Percentiles rank a stretch among this genome's conserved stretches.
These are phyloP conservation scores for Rhinopithecus roxellana DNA, from an alignment of 2,113 vertebrate species.

Conservation along the genomic window DNA sequence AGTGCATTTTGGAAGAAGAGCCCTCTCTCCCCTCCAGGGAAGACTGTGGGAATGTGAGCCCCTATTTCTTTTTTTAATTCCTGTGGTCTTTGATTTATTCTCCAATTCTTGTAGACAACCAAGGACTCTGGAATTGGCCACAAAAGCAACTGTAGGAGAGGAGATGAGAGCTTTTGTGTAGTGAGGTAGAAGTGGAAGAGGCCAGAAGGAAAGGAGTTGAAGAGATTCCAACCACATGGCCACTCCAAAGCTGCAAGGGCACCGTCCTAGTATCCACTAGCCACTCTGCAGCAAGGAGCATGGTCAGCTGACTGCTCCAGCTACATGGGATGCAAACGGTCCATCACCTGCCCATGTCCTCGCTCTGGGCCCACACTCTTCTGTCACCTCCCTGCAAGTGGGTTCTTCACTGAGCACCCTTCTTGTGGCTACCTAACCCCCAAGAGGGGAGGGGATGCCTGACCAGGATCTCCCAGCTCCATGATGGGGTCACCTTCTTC, in stretches of 20 bases:
- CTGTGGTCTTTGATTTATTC: neutral
- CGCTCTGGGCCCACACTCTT: no score
- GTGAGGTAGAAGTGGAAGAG: neutral
- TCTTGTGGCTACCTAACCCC: no score
- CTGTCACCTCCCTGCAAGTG: neutral
- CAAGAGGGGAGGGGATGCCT: neutral
- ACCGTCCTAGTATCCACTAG: neutral
- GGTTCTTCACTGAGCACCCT: neutral
- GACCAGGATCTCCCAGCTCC: neutral
- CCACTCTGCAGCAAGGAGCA: no score
- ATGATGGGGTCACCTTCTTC: neutral
- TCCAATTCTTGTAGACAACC: neutral
- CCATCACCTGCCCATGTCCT: neutral
- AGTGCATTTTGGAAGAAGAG: neutral
- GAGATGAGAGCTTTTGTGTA: neutral
- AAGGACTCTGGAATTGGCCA: neutral
- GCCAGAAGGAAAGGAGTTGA: fast-evolving
- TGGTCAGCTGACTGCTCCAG: no score
- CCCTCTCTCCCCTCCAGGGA: neutral
- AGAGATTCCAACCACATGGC: neutral
- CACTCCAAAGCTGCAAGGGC: neutral
- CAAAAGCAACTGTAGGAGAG: neutral
- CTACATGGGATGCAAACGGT: fast-evolving
- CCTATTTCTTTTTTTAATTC: neutral
- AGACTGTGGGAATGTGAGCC: neutral